phyloP scores from a whole-genome alignment of 2,888 invertebrate genomes.

The Malachius bipustulatus region DNA sequence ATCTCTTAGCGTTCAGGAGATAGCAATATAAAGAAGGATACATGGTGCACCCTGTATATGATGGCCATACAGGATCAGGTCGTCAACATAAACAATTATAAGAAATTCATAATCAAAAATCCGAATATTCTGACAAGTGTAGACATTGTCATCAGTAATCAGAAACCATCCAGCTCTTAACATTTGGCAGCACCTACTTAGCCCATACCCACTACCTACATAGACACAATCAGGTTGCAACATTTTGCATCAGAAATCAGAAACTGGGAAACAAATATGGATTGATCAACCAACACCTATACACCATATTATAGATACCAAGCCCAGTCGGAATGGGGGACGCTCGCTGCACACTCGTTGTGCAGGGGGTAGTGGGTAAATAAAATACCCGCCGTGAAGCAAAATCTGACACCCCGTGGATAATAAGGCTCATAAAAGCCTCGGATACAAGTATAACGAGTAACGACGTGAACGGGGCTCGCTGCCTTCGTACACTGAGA shows the following conservation, averaged over 20 bases:
- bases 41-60: too few species aligned
- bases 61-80: slow-evolving; percentile 3
- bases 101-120: not conserved
- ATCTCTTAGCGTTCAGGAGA: too few species aligned
- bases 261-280: slow-evolving; percentile 5
- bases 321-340: not conserved
- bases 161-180: slow-evolving; percentile 2
- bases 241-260: not conserved
- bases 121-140: slow-evolving; percentile 4
- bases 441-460: too few species aligned
- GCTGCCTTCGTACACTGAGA: too few species aligned
- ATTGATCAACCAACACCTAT: not conserved
- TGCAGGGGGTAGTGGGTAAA: too few species aligned
- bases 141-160: not conserved
- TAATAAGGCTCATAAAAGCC: too few species aligned
- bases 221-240: slow-evolving; percentile 5
- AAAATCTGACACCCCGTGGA: too few species aligned
- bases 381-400: too few species aligned
- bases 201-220: not conserved
- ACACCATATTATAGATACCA: not conserved
- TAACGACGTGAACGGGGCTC: too few species aligned
- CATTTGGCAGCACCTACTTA: not conserved
- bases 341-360: too few species aligned
- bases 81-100: not conserved
- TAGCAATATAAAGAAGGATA: too few species aligned